Evolutionary conservation across 2,113 vertebrate genomes (phyloP), one percentile per base, ranked within the genome.

Genomic region (Ellobius talpinus): DNA sequence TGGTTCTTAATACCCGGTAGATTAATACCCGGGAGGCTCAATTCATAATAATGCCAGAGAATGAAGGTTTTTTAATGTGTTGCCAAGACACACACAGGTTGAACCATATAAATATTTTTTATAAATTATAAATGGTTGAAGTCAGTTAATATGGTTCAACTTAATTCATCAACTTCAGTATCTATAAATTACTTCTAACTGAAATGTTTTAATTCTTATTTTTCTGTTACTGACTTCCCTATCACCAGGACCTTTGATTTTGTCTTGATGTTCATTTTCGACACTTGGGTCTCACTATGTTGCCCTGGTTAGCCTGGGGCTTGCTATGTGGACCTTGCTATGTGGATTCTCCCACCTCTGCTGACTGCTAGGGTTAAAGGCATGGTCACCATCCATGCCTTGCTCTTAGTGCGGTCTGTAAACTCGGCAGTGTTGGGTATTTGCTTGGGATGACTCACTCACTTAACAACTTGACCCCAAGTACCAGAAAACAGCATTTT

Each of bases 201-300:
- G 76, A 82, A 88, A 96, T 52, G 92, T 82, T 74, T 89, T 87
- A n/a, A 76, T 87, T 96, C 45, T 96, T 95, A 87, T 52, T 92
- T 96, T 94, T 97, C 77, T 86, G 61, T 90, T 89, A 79, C 19
- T 85, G 33, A 33, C 42, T 91, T 94, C 55, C 12, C 58, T 89
- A n/a, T 39, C 79, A 82, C n/a, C 5, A n/a, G 79, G 12, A 82
- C 42, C 11, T 82, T 61, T 84, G 81, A 63, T 63, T 84, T 63
- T 63, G 4, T 26, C 63, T 29, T 63, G 24, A 42, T 84, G 39
- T 82, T 61, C 12, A 8, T 45, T 65, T 65, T 42, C 31, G n/a
- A 45, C 39, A 33, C 26, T 4, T 4, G 14, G 26, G 26, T 66
- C 61, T 86, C 82, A 65, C 61, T 86, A 17, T 61, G 61, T 45